These are phyloP conservation scores for Eledone cirrhosa DNA, from an alignment of 2,888 invertebrate species.

Conservation along the genomic window DNA sequence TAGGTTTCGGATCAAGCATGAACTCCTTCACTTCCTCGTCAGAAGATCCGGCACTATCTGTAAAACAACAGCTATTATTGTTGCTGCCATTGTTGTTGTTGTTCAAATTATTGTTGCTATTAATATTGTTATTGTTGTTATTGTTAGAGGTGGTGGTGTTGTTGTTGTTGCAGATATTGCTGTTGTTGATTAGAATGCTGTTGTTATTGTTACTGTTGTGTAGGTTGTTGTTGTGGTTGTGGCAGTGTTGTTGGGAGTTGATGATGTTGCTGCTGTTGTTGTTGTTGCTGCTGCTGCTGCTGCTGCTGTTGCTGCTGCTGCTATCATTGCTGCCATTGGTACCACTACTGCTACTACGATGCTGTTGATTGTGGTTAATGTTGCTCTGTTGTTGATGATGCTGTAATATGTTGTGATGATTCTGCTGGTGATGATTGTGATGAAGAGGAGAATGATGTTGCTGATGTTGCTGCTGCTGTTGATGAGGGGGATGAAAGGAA, in stretches of 20 bases:
- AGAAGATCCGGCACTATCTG: slow-evolving; percentile 67
- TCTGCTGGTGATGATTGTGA: background rate
- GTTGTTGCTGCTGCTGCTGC: background rate
- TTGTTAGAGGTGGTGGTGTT: too few relatives aligned
- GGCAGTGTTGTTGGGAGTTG: too few relatives aligned
- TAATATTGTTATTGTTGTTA: background rate
- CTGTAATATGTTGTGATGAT: background rate
- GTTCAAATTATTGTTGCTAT: background rate
- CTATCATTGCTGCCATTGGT: background rate
- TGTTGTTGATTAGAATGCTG: background rate
- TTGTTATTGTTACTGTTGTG: background rate
- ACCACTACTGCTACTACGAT: background rate
- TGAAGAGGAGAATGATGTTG: background rate
- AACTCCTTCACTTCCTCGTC: slow-evolving; percentile 77
- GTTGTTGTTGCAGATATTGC: background rate
- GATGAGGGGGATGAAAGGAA: too few relatives aligned
- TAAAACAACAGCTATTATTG: slow-evolving; percentile 45
- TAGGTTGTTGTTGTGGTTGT: slow-evolving; percentile 13
- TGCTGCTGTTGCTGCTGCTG: background rate
- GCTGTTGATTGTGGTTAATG: background rate
- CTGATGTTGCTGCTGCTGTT: background rate
- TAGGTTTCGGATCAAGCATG: slow-evolving; percentile 75
- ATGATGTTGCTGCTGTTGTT: background rate
- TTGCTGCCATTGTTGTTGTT: slow-evolving; percentile 5
- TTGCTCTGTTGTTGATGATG: background rate